Percentiles rank a stretch among this genome's conserved stretches.
These are phyloP conservation scores for Hoplias malabaricus DNA, from an alignment of 2,113 vertebrate genomes.

Conservation along the genomic window DNA sequence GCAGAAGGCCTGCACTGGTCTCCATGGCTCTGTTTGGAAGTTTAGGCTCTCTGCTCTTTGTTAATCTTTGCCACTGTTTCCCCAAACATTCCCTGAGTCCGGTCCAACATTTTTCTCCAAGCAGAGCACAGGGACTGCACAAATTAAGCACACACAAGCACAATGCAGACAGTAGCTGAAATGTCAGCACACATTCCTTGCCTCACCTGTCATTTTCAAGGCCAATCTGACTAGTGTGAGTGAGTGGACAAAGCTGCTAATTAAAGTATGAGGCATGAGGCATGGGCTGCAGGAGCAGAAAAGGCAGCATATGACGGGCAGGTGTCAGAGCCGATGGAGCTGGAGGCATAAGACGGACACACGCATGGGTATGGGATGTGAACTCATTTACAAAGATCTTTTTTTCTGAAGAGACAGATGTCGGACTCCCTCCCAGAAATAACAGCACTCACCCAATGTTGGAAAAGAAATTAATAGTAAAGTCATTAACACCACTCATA, in stretches of 20 bases:
- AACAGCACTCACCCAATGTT: background rate
- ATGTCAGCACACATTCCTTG: background rate
- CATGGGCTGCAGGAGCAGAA: background rate
- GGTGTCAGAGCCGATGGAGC: slow-evolving; percentile 25
- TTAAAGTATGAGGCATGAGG: slow-evolving; percentile 21
- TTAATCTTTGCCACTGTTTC: slow-evolving; percentile 29
- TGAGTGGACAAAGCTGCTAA: slow-evolving; percentile 33
- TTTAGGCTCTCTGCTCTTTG: slow-evolving; percentile 18
- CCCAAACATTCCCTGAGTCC: slow-evolving; percentile 30
- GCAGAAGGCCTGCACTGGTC: background rate
- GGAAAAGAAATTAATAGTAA: background rate
- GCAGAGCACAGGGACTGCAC: background rate
- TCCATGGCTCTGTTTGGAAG: slow-evolving; percentile 26
- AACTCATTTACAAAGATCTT: slow-evolving; percentile 31
- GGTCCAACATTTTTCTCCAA: slow-evolving; percentile 10
- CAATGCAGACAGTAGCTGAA: slow-evolving; percentile 23
- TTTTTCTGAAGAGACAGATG: slow-evolving; percentile 21
- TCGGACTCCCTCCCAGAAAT: background rate
- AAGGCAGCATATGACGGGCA: slow-evolving; percentile 19
- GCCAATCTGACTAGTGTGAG: slow-evolving; percentile 1
- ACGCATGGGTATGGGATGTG: slow-evolving; percentile 15
- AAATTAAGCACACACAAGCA: slow-evolving; percentile 2
- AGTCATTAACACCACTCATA: background rate
- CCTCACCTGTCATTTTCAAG: slow-evolving; percentile 23
- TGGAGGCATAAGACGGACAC: background rate